These are phyloP conservation scores for Drosophila borborema DNA, from an alignment of 2,888 invertebrate genomes.

Conservation along the genomic window DNA sequence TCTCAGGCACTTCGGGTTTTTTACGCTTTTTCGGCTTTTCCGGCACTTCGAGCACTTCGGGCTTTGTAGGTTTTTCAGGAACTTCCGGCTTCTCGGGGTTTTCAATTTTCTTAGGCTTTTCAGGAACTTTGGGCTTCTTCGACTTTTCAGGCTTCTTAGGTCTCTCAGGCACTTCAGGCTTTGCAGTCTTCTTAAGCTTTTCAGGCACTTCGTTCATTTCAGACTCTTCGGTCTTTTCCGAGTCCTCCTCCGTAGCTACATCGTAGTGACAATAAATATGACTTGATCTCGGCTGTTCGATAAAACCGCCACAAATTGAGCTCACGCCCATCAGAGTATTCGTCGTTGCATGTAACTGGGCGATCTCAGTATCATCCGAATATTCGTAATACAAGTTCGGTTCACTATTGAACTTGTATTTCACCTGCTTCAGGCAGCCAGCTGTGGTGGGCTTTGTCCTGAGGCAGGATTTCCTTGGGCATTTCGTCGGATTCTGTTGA, in stretches of 20 bases:
- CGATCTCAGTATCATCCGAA: background rate
- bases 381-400: background rate
- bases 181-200: background rate
- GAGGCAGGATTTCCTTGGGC: background rate
- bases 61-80: background rate
- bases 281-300: background rate
- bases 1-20: background rate
- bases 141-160: background rate
- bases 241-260: too few species aligned
- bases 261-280: background rate
- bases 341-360: background rate
- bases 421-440: background rate
- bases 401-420: background rate
- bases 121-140: background rate
- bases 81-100: background rate
- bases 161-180: background rate
- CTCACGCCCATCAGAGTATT: background rate
- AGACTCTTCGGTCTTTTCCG: background rate
- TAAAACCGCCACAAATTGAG: background rate
- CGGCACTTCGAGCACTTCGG: background rate
- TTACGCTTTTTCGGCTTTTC: background rate
- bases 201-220: too few species aligned
- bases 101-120: background rate
- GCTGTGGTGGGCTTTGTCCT: background rate
- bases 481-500: background rate